Conservation (phyloP, 2,888 invertebrate genomes). For the Drosophila macrospina region DNA sequence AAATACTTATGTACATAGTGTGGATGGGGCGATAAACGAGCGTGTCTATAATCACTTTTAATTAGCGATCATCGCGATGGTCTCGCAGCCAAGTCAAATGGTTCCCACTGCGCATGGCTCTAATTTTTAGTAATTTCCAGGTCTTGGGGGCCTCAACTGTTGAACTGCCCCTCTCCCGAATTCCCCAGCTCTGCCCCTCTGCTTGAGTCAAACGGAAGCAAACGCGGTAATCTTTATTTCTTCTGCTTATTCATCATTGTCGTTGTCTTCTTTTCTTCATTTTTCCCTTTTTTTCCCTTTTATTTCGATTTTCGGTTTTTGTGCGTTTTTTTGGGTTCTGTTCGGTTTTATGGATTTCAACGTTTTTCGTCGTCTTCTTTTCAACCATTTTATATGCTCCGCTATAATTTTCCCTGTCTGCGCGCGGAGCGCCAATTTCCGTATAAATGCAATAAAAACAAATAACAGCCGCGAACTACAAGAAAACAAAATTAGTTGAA, state of each 20-base stretch:
- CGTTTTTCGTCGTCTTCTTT: conserved; percentile 25
- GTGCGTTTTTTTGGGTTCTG: conserved; percentile 49
- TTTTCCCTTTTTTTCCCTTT: conserved; percentile 2
- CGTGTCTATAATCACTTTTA: conserved; percentile 81
- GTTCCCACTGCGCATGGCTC: conserved; percentile 59
- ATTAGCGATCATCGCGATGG: conserved; percentile 55
- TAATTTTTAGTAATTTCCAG: conserved; percentile 70
- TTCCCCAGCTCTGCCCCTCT: not conserved
- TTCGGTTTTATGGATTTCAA: conserved; percentile 60
- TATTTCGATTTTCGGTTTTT: conserved; percentile 23
- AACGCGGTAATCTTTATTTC: conserved; percentile 42
- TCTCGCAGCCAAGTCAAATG: conserved; percentile 29
- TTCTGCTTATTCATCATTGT: conserved; percentile 1
- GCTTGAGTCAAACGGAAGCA: conserved; percentile 49
- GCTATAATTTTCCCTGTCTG: conserved; percentile 52
- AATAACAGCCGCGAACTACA: conserved; percentile 77
- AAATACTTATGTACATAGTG: conserved; percentile 20
- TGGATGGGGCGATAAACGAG: conserved; percentile 53
- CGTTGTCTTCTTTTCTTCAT: too few relatives aligned
- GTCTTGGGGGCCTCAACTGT: conserved; percentile 3
- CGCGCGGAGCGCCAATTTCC: conserved; percentile 77
- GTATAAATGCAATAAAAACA: conserved; percentile 82
- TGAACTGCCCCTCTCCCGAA: not conserved
- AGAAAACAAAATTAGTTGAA: conserved; percentile 79
- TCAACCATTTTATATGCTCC: conserved; percentile 35